Base-by-base conservation (phyloP, 2,797 vertebrate species). In the Hipposideros larvatus region DNA sequence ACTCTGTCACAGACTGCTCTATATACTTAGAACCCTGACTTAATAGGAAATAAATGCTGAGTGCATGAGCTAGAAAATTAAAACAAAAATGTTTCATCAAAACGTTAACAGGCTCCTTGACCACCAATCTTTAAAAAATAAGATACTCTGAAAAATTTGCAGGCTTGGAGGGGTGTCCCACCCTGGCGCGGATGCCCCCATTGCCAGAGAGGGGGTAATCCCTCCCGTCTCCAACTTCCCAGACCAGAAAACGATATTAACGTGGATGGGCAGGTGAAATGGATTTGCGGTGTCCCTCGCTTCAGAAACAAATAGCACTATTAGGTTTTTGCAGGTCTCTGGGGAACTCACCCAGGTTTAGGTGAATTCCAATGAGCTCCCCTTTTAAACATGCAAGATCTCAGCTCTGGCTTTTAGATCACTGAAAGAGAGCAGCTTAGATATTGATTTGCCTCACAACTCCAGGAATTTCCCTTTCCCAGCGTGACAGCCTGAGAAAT, bases 321-420 rank as follows among this genome's bases (percentile, higher is more conserved):
- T 94, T 94, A 93, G 7, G 61, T 65, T 97, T 87, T 89, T 93
- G n/a, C 46, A 34, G 73, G 80, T 77, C 73, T 78, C 66, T 13
- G 22, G 74, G 59, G 84, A 95, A 55, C 8, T 74, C 5, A 0
- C 90, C 86, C 92, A 55, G 86, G 82, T 92, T 96, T 87, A 43
- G 43, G 82, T 94, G 82, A 96, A 98, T 98, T 70, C 87, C 93
- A 95, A 70, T 96, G 43, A 85, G 0, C 96, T 97, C 34, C 16
- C 14, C 63, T 73, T 78, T 98, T 79, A 48, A 59, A 5, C 86
- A 53, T 31, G 46, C 70, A 94, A 85, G 48, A 43, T 1, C 19
- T 93, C 7, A 43, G 9, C 57, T 84, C 88, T 34, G 73, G 24
- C 41, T 93, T 87, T 95, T 83, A 87, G 48, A 48, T 94, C 37